phyloP scores from a whole-genome alignment of 2,113 vertebrate species.

The Anthoscopus minutus region DNA sequence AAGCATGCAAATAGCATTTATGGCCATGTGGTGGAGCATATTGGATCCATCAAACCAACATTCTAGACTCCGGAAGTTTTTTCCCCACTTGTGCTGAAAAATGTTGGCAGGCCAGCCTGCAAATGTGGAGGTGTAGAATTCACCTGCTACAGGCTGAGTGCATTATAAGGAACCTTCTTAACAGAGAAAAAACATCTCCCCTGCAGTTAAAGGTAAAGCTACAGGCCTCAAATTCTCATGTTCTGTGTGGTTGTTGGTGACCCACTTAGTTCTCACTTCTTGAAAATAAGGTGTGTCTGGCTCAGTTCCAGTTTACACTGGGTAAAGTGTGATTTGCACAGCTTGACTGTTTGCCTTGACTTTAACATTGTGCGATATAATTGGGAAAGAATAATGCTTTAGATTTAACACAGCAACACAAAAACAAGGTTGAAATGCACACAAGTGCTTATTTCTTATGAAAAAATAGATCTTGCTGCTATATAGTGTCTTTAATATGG shows the following conservation, averaged over 20 bases:
- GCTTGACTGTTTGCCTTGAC: background rate
- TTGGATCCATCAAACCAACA: background rate
- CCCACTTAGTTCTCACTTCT: background rate
- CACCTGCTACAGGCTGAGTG: background rate
- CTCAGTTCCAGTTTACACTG: background rate
- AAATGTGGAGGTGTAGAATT: background rate
- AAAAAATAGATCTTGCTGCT: background rate
- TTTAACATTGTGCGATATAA: background rate
- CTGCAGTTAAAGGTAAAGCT: background rate
- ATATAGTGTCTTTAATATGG: background rate
- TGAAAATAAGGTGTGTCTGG: background rate
- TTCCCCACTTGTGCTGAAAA: background rate
- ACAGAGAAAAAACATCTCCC: background rate
- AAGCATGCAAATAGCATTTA: background rate
- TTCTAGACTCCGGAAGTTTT: background rate
- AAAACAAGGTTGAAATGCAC: background rate
- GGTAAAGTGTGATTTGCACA: background rate
- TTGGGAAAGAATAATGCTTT: background rate
- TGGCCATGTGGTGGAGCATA: background rate
- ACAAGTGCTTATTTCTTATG: background rate
- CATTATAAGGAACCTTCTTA: background rate
- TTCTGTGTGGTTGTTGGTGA: background rate
- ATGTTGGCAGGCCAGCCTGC: background rate
- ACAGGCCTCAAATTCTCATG: background rate
- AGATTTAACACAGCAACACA: background rate